Conservation (phyloP, 2,888 invertebrate species). For the Mesoligia furuncula region DNA sequence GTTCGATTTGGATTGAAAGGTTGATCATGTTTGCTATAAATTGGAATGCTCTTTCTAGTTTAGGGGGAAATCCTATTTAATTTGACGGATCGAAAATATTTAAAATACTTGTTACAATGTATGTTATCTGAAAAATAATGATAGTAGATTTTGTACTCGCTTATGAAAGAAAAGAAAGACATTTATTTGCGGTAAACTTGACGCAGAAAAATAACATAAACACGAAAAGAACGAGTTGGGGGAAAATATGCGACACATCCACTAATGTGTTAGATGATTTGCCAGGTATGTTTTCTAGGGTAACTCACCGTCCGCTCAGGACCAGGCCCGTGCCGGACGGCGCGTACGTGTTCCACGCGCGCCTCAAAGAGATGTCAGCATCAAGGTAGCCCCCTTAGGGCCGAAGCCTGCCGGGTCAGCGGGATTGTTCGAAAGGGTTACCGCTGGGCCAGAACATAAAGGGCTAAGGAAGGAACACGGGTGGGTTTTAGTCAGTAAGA, state of each 20-base stretch:
- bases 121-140: background rate
- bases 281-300: too few relatives aligned
- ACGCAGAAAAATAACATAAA: background rate
- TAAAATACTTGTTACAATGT: too few relatives aligned
- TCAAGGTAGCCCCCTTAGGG: too few relatives aligned
- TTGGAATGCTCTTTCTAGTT: background rate
- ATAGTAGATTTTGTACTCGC: background rate
- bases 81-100: background rate
- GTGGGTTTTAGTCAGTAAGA: too few relatives aligned
- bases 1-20: background rate
- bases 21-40: background rate
- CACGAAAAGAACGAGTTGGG: background rate
- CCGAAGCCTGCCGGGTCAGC: too few relatives aligned
- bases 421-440: too few relatives aligned
- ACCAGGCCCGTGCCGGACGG: too few relatives aligned
- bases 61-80: fast-evolving
- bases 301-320: too few relatives aligned
- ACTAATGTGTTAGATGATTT: background rate
- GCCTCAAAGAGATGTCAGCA: too few relatives aligned
- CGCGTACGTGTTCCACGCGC: too few relatives aligned
- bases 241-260: background rate
- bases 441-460: too few relatives aligned
- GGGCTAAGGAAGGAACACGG: too few relatives aligned
- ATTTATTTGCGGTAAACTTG: background rate
- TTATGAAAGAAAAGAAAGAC: background rate